Evolutionary conservation across 2,888 invertebrate genomes (phyloP).

Genomic region (Drosophila quinaria): DNA sequence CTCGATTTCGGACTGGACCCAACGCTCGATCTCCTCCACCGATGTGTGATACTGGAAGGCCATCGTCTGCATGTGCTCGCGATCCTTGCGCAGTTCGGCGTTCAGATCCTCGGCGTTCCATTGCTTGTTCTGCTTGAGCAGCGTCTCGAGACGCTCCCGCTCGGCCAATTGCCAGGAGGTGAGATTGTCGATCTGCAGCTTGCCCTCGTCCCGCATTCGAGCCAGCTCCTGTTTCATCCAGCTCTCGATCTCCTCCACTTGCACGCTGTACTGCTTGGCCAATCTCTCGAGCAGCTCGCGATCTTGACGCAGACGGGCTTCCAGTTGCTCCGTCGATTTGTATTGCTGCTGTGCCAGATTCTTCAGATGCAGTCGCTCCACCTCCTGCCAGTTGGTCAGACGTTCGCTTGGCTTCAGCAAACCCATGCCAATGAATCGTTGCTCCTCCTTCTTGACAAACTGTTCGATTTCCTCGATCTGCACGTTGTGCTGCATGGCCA

Average conservation of each 20-base stretch:
- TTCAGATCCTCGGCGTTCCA: constrained; percentile 83
- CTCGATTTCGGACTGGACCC: constrained; percentile 82
- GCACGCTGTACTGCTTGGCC: constrained; percentile 83
- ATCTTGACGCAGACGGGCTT: constrained; percentile 81
- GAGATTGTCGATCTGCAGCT: constrained; percentile 83
- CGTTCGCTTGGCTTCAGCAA: constrained; percentile 82
- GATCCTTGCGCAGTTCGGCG: constrained; percentile 77
- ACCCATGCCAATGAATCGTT: constrained; percentile 82
- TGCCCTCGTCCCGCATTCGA: constrained; percentile 83
- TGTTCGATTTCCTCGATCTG: constrained; percentile 83
- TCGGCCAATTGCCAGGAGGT: constrained; percentile 83
- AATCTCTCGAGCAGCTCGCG: constrained; percentile 80
- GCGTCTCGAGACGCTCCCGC: constrained; percentile 74
- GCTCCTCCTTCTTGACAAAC: constrained; percentile 82
- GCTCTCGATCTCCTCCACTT: constrained; percentile 83
- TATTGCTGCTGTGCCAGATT: constrained; percentile 82
- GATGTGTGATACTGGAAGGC: constrained; percentile 84
- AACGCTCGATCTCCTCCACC: constrained; percentile 84
- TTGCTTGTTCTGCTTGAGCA: constrained; percentile 79
- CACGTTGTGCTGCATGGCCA: constrained; percentile 83
- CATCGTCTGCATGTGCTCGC: constrained; percentile 82
- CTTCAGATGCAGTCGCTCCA: constrained; percentile 82
- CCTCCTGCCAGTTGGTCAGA: constrained; percentile 83
- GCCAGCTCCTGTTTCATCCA: constrained; percentile 83
- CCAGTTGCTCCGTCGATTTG: constrained; percentile 83